Evolutionary conservation across 2,888 invertebrate genomes (phyloP), one percentile per base, ranked within the genome.

Genomic region (Cephus rjabovi): DNA sequence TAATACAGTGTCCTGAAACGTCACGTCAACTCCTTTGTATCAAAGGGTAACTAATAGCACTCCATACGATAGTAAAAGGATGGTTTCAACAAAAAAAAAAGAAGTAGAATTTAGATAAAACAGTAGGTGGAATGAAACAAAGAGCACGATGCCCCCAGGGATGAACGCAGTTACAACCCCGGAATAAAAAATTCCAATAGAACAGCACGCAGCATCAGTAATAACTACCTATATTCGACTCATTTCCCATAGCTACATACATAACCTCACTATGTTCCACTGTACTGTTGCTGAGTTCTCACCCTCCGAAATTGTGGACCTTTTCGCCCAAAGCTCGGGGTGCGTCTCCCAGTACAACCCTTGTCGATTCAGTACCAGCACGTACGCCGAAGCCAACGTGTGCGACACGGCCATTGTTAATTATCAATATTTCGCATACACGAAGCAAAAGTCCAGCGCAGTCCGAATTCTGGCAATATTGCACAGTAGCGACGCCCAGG

Each of bases 341-440:
- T 23, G 40, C 71, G 33, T 71, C 71, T 71, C 71, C 34, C 23
- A 2, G 15, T 33, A 71, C 71, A 71, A 31, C 71, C 71, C 33
- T 12, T 33, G 71, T 56, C 71, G 71, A 34, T 34, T 9, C 33
- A 2, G 31, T 71, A 33, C 34, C 34, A 12, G 33, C 71, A 34
- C 75, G 73, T 68, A 35, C 75, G 73, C 34, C 70, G 35, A 74
- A 34, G 75, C 75, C 74, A 69, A 73, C 68, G 68, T 70, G 71
- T 81, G 85, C 84, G 85, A 87, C 87, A 87, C 86, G 87, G 84
- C 88, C 89, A 89, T 90, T 90, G 91, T 91, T 91, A 91, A 91
- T 91, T 91, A 91, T 91, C 90, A 90, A 91, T 91, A 91, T 90
- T 90, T 90, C 89, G 89, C 87, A 86, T 87, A 87, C 88, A 87